These are phyloP conservation scores for Leptopterna dolabrata DNA, from an alignment of 2,888 invertebrate genomes.

Conservation along the genomic window DNA sequence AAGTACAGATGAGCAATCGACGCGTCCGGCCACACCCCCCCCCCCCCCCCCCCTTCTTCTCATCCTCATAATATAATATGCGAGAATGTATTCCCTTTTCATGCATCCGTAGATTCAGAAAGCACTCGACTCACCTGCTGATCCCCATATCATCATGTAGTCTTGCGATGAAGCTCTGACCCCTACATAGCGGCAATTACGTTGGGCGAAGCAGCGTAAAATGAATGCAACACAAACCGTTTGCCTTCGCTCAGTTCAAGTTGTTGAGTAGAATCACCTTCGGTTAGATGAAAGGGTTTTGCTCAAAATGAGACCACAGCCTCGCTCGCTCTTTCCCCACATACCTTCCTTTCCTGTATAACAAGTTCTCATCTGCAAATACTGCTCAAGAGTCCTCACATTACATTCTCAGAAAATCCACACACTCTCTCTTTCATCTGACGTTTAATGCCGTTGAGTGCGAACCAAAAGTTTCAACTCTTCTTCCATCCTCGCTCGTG, in stretches of 20 bases:
- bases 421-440: not conserved
- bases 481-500: not conserved
- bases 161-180: not conserved
- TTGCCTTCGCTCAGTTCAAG: not conserved
- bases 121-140: not conserved
- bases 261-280: slow-evolving; percentile 4
- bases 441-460: not conserved
- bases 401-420: not conserved
- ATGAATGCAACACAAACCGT: not conserved
- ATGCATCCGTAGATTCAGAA: not conserved
- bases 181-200: not conserved
- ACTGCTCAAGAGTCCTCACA: not conserved
- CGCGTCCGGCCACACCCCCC: no score
- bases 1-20: not conserved
- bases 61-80: not conserved
- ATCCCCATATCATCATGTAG: not conserved
- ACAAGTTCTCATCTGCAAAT: not conserved
- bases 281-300: slow-evolving; percentile 9
- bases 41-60: no score
- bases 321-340: not conserved
- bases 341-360: not conserved
- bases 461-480: not conserved
- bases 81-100: not conserved
- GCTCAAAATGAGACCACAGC: slow-evolving; percentile 9
- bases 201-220: not conserved